Base-by-base conservation (phyloP, 2,888 invertebrate genomes). In the Drosophila nigricruria region DNA sequence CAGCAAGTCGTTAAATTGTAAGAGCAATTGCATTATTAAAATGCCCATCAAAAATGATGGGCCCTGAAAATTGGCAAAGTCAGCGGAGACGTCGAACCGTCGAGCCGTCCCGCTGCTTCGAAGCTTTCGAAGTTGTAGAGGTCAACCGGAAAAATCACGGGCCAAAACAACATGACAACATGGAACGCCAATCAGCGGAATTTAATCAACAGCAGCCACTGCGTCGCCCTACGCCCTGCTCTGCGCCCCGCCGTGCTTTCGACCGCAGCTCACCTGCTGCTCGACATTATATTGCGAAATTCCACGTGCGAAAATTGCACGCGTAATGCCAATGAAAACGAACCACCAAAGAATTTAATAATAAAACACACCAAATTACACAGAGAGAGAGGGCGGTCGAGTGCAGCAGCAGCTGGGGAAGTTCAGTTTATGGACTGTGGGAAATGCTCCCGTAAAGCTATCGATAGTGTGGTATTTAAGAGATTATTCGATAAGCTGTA, bases 271-370 rank as follows among this genome's bases (percentile, higher is more conserved):
- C 23, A 47, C 49, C 52, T 47, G 32, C 54, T 70, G 70, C 59
- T 74, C 71, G 71, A 77, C 77, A 68, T 70, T 75, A 86, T 75
- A 88, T 88, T 88, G 80, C 82, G 68, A 85, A 88, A 86, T 88
- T 86, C 86, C 86, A 83, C 83, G 80, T 88, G 86, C 77, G 73
- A 81, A 86, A 80, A 80, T 80, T 75, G 78, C 78, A 79, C 79
- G 86, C 83, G 83, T 86, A 77, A 83, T 77, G 70, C 71, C 79
- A 79, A 74, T 81, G 81, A 74, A 74, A 80, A 77, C 67, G 85
- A 73, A 74, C 63, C 67, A 65, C 53, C 47, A 78, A 77, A 73
- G 84, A 83, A 86, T 83, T 83, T 83, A 77, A 81, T 86, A 71
- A 68, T 57, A 70, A 66, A 63, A 69, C 56, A 56, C 54, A 69